Percentiles rank a stretch among this genome's conserved stretches.
Conservation (phyloP, 2,797 vertebrate species). For the Harpagifer antarcticus region DNA sequence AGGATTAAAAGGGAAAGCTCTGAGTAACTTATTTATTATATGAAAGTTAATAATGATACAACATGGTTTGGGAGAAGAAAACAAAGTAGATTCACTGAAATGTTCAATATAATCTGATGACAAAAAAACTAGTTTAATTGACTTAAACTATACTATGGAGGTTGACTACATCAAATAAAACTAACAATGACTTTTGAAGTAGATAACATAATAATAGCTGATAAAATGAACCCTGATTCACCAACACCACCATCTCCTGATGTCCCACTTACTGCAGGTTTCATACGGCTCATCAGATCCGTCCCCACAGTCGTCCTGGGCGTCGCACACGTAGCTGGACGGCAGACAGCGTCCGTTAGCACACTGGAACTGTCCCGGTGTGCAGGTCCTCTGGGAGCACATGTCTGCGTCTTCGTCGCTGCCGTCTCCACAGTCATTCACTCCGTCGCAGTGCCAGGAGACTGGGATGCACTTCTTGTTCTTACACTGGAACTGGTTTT, state of each 20-base stretch:
- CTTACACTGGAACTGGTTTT: constrained; percentile 83
- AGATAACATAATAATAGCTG: no score
- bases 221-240: neutral
- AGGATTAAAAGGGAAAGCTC: neutral
- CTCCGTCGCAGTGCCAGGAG: constrained; percentile 78
- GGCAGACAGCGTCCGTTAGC: constrained; percentile 75
- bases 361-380: constrained; percentile 73
- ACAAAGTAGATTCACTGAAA: no score
- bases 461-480: constrained; percentile 80
- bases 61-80: no score
- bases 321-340: constrained; percentile 76
- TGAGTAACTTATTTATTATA: no score
- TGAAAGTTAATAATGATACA: no score
- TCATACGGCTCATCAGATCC: constrained; percentile 78
- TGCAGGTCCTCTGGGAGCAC: constrained; percentile 78
- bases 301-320: constrained; percentile 80
- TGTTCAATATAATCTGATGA: no score
- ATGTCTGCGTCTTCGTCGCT: constrained; percentile 76
- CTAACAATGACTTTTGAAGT: no score
- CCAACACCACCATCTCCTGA: neutral
- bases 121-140: no score
- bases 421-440: constrained; percentile 73
- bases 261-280: constrained; percentile 75
- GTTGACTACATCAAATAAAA: no score
- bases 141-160: no score